These are phyloP conservation scores for Cremastinae sp. DNA, from an alignment of 2,888 invertebrate genomes.

Conservation along the genomic window DNA sequence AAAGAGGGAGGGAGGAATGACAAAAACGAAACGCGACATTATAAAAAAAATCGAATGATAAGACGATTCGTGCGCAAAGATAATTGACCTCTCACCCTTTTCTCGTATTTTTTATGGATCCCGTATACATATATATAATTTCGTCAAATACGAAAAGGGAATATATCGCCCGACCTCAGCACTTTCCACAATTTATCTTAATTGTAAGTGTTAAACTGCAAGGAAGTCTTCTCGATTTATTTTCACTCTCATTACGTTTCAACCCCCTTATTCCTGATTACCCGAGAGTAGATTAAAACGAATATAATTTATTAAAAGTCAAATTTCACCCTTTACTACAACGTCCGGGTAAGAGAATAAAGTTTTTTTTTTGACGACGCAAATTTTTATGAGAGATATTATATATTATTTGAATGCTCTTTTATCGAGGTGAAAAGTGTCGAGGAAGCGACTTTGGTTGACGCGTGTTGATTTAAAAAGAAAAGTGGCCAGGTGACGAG, in stretches of 20 bases:
- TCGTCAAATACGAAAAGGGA: constrained; percentile 27
- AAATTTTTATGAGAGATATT: too few species aligned
- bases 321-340: not conserved
- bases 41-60: constrained; percentile 26
- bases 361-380: too few species aligned
- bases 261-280: not conserved
- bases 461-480: too few species aligned
- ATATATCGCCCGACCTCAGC: constrained; percentile 48
- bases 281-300: not conserved
- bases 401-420: too few species aligned
- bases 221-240: not conserved
- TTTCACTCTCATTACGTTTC: not conserved
- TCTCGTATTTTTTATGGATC: too few species aligned
- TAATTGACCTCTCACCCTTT: constrained; percentile 18
- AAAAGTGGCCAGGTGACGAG: constrained; percentile 31
- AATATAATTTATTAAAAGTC: not conserved
- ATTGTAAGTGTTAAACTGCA: constrained; percentile 45
- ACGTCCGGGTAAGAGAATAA: too few species aligned
- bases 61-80: constrained; percentile 2
- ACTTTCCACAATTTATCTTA: constrained; percentile 48
- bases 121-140: constrained; percentile 8
- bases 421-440: too few species aligned
- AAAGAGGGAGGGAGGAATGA: constrained; percentile 5
- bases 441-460: too few species aligned
- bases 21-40: constrained; percentile 5